Percentiles rank a stretch among this genome's conserved stretches.
These are phyloP conservation scores for Anoura caudifer DNA, from an alignment of 2,113 vertebrate genomes.

Conservation along the genomic window DNA sequence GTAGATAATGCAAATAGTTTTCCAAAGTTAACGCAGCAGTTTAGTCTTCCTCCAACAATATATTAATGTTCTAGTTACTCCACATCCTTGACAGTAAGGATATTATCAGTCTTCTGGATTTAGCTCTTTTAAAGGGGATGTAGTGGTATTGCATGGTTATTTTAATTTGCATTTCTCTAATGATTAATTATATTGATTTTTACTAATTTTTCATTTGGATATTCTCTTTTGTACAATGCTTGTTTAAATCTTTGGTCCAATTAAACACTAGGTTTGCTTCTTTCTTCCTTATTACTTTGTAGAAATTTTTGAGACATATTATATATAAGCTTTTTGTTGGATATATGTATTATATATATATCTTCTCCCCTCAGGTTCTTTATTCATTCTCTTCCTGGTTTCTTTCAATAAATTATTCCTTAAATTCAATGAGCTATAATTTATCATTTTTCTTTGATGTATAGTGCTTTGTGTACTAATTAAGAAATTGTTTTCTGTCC, in stretches of 20 bases:
- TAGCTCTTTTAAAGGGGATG: background rate
- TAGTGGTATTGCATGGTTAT: background rate
- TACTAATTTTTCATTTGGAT: background rate
- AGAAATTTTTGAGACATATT: background rate
- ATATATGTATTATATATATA: background rate
- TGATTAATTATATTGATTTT: background rate
- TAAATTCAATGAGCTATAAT: background rate
- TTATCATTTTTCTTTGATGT: background rate
- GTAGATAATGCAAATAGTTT: background rate
- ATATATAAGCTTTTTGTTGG: background rate
- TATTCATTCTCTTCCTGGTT: background rate
- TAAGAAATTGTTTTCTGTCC: background rate
- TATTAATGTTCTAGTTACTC: background rate
- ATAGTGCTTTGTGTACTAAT: background rate
- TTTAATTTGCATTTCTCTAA: background rate
- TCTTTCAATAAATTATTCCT: conserved; percentile 1
- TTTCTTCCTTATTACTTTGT: background rate
- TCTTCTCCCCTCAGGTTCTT: background rate
- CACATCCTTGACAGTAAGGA: background rate
- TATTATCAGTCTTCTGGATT: background rate
- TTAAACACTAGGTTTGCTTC: background rate
- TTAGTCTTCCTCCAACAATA: background rate
- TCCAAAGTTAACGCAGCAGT: background rate
- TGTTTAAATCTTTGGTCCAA: background rate
- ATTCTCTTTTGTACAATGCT: background rate